Conservation (phyloP, 2,113 vertebrate genomes). For the Pterocles orientalis region DNA sequence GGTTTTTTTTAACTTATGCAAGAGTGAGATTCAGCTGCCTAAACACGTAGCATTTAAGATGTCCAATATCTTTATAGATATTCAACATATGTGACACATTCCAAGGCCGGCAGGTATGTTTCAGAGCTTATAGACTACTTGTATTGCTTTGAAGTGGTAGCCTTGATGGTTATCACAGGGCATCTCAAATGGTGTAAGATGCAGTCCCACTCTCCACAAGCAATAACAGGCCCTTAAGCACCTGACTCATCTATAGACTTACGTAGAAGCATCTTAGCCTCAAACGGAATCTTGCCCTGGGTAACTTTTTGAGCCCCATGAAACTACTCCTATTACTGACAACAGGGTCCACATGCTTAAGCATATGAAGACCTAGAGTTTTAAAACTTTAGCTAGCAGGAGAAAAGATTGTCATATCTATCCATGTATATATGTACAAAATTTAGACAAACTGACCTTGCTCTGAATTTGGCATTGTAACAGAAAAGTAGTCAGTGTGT, state of each 20-base stretch:
- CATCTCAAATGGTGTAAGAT: background rate
- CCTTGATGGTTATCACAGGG: background rate
- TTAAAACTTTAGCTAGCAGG: background rate
- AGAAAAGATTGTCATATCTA: background rate
- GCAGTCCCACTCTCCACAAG: background rate
- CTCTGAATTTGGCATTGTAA: rapidly evolving
- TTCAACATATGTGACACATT: rapidly evolving
- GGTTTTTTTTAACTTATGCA: background rate
- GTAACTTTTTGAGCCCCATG: background rate
- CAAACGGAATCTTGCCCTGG: background rate
- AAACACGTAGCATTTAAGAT: background rate
- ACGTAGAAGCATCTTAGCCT: background rate
- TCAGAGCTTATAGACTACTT: background rate
- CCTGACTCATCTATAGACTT: background rate
- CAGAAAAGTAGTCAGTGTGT: background rate
- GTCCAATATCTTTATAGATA: background rate
- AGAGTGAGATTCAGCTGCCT: background rate
- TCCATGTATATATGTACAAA: background rate
- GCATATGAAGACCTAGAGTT: background rate
- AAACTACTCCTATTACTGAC: background rate
- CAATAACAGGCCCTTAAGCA: background rate
- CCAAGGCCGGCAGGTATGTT: background rate
- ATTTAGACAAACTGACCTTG: background rate
- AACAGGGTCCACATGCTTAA: rapidly evolving
- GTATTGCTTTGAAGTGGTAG: background rate